phyloP scores from a whole-genome alignment of 2,888 invertebrate genomes.

The Carabus problematicus region DNA sequence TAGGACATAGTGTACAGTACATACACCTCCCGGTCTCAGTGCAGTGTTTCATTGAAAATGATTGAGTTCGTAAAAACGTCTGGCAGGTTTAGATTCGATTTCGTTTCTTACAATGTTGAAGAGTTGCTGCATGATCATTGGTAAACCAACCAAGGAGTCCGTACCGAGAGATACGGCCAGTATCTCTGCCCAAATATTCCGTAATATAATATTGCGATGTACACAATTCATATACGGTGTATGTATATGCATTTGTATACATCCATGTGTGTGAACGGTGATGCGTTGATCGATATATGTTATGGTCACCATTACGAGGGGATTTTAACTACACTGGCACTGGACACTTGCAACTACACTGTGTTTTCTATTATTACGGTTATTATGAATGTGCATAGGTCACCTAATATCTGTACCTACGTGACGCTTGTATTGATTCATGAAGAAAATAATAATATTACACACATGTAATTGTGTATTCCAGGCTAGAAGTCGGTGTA shows the following conservation, averaged over 20 bases:
- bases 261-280: slow-evolving; percentile 28
- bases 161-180: slow-evolving; percentile 36
- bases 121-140: slow-evolving; percentile 36
- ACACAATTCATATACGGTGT: slow-evolving; percentile 14
- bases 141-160: slow-evolving; percentile 12
- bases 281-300: slow-evolving; percentile 31
- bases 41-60: slow-evolving; percentile 50
- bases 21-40: slow-evolving; percentile 48
- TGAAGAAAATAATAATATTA: slow-evolving; percentile 46
- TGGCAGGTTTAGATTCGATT: slow-evolving; percentile 47
- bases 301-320: slow-evolving; percentile 35
- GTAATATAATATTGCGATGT: too few relatives aligned
- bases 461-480: slow-evolving; percentile 59
- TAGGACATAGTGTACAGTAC: slow-evolving; percentile 48
- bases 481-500: slow-evolving; percentile 63
- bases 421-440: slow-evolving; percentile 42
- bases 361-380: slow-evolving; percentile 47
- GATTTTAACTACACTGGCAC: slow-evolving; percentile 53
- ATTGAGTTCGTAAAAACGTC: slow-evolving; percentile 44
- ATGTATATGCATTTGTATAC: slow-evolving; percentile 11
- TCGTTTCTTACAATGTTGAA: slow-evolving; percentile 40
- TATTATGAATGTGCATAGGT: slow-evolving; percentile 45
- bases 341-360: slow-evolving; percentile 58
- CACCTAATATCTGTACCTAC: slow-evolving; percentile 39
- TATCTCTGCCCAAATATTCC: background rate